Evolutionary conservation across 2,797 vertebrate species (phyloP).

Genomic region (Lerista edwardsae): DNA sequence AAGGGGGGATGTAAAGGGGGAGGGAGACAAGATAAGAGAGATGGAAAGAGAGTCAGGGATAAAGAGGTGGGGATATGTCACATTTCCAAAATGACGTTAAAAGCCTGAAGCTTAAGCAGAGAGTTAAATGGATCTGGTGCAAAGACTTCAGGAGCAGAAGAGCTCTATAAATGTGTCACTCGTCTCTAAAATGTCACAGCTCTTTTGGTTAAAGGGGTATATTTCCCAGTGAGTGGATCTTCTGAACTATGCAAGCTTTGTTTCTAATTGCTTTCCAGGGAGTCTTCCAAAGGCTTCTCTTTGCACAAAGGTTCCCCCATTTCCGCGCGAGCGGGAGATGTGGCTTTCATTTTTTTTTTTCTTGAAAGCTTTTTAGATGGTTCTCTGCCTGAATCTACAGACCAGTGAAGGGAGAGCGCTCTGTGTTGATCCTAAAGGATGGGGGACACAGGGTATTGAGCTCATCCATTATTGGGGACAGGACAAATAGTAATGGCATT

Average conservation of each 20-base stretch:
- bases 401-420: not conserved
- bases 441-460: not conserved
- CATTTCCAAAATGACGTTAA: not conserved
- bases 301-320: slow-evolving; percentile 29
- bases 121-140: not conserved
- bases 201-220: not conserved
- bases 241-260: slow-evolving; percentile 1
- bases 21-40: not conserved
- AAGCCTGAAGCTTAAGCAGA: not conserved
- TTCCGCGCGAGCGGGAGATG: slow-evolving; percentile 32
- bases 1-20: not conserved
- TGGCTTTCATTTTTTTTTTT: slow-evolving; percentile 45
- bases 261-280: slow-evolving; percentile 34
- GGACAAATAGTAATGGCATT: not conserved
- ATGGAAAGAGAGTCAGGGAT: not conserved
- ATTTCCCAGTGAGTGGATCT: not conserved
- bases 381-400: slow-evolving; percentile 39
- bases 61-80: not conserved
- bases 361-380: slow-evolving; percentile 51
- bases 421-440: not conserved
- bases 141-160: no score
- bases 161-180: not conserved
- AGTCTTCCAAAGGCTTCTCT: slow-evolving; percentile 25
- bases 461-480: not conserved
- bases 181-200: not conserved